A percentile compares a stretch with the other conserved stretches of the same genome.
Conservation (phyloP, 2,888 invertebrate genomes). For the Timema podura region DNA sequence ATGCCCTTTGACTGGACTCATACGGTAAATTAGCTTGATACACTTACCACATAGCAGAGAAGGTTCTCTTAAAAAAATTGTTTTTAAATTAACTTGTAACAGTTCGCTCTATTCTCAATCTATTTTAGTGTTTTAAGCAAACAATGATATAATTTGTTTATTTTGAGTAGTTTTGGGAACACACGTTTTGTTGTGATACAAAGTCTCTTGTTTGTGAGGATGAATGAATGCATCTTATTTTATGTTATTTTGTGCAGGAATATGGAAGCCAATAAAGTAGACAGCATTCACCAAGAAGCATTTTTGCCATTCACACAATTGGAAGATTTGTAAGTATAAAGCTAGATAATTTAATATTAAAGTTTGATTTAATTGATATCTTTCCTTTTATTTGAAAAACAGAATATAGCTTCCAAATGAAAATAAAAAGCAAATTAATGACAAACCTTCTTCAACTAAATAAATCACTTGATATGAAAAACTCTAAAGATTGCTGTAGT, state of each 20-base stretch:
- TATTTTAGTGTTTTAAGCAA: not conserved
- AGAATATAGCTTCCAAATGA: too few species aligned
- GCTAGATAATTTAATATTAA: slow-evolving; percentile 12
- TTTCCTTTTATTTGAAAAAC: too few species aligned
- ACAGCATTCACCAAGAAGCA: slow-evolving; percentile 78
- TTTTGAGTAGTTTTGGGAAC: slow-evolving; percentile 25
- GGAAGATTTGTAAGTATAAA: slow-evolving; percentile 76
- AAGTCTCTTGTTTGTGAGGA: not conserved
- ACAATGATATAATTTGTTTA: slow-evolving; percentile 3
- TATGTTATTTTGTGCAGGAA: slow-evolving; percentile 61
- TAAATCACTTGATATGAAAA: too few species aligned
- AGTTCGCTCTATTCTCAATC: not conserved
- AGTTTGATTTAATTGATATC: too few species aligned
- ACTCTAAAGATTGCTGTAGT: too few species aligned
- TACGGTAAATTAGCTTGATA: too few species aligned
- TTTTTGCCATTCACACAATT: slow-evolving; percentile 74
- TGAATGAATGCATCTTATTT: not conserved
- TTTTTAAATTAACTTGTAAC: too few species aligned
- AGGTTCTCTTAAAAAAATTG: too few species aligned
- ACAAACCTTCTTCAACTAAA: too few species aligned
- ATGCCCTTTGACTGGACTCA: too few species aligned
- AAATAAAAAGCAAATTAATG: too few species aligned
- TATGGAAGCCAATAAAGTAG: slow-evolving; percentile 80
- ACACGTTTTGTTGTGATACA: not conserved
- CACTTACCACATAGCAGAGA: too few species aligned